Percentiles rank a stretch among this genome's conserved stretches.
Evolutionary conservation across 2,888 invertebrate species (phyloP).

Genomic region (Sceliomorpha sp.): DNA sequence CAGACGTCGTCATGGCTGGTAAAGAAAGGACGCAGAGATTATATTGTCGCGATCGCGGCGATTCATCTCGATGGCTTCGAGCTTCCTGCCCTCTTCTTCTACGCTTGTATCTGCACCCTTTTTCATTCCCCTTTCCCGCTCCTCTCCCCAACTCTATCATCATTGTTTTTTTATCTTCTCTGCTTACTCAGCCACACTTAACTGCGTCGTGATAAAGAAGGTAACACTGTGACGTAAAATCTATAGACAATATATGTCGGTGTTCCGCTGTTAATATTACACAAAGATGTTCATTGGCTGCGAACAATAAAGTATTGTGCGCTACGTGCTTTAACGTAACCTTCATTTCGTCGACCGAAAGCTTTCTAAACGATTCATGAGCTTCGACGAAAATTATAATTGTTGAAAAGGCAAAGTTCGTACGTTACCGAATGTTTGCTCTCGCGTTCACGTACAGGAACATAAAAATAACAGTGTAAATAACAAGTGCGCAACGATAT

Average conservation of each 20-base stretch:
- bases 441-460: too few relatives aligned
- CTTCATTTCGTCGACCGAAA: too few relatives aligned
- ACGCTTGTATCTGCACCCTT: slow-evolving; percentile 10
- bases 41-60: slow-evolving; percentile 40
- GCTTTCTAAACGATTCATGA: too few relatives aligned
- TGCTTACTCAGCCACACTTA: slow-evolving; percentile 30
- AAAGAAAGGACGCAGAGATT: slow-evolving; percentile 35
- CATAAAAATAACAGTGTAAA: too few relatives aligned
- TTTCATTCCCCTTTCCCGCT: slow-evolving; percentile 8
- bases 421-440: too few relatives aligned
- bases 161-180: slow-evolving; percentile 25
- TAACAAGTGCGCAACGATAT: too few relatives aligned
- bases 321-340: slow-evolving; percentile 1
- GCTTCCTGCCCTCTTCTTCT: slow-evolving; percentile 22
- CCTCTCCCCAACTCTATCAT: too few relatives aligned
- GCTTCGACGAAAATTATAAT: too few relatives aligned
- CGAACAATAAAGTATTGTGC: background rate
- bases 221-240: slow-evolving; percentile 7
- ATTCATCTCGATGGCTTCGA: slow-evolving; percentile 31
- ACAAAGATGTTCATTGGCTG: too few relatives aligned
- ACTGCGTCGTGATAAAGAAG: slow-evolving; percentile 23
- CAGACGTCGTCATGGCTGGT: slow-evolving; percentile 28
- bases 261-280: slow-evolving; percentile 1
- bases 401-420: too few relatives aligned
- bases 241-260: slow-evolving; percentile 23